Evolutionary conservation across 2,888 invertebrate species (phyloP).

Genomic region (Drosophila koepferae): DNA sequence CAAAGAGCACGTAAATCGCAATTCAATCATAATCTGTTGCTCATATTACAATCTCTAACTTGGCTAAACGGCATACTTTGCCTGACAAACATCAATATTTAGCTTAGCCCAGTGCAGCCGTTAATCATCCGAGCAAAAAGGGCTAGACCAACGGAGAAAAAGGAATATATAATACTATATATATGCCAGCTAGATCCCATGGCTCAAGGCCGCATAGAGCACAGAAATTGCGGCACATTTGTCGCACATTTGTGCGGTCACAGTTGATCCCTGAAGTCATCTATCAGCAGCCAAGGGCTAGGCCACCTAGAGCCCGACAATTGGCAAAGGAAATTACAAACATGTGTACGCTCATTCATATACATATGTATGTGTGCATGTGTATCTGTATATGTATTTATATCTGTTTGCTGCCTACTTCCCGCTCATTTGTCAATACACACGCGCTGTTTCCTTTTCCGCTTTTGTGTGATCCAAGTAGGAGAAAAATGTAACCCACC

Average conservation of each 20-base stretch:
- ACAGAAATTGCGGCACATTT: constrained; percentile 61
- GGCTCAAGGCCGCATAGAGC: constrained; percentile 6
- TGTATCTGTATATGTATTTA: neutral
- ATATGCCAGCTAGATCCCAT: neutral
- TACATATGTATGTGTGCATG: constrained; percentile 3
- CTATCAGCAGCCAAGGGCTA: constrained; percentile 37
- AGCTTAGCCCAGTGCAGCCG: constrained; percentile 32
- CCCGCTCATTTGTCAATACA: constrained; percentile 66
- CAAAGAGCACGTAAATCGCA: neutral
- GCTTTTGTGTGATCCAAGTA: constrained; percentile 56
- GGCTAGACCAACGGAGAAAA: constrained; percentile 7
- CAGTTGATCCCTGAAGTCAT: constrained; percentile 47
- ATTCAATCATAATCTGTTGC: constrained; percentile 2
- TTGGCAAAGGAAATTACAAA: constrained; percentile 74
- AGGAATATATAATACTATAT: neutral
- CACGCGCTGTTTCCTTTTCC: constrained; percentile 39
- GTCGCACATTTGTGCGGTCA: constrained; percentile 42
- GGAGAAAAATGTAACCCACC: constrained; percentile 27
- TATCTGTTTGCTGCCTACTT: constrained; percentile 9
- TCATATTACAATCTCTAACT: neutral
- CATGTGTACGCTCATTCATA: constrained; percentile 63
- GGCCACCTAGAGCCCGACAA: constrained; percentile 42
- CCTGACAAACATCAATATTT: constrained; percentile 28
- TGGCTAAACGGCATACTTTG: neutral
- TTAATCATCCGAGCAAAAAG: constrained; percentile 26